phyloP scores from a whole-genome alignment of 2,797 vertebrate genomes.

The Carduelis carduelis region DNA sequence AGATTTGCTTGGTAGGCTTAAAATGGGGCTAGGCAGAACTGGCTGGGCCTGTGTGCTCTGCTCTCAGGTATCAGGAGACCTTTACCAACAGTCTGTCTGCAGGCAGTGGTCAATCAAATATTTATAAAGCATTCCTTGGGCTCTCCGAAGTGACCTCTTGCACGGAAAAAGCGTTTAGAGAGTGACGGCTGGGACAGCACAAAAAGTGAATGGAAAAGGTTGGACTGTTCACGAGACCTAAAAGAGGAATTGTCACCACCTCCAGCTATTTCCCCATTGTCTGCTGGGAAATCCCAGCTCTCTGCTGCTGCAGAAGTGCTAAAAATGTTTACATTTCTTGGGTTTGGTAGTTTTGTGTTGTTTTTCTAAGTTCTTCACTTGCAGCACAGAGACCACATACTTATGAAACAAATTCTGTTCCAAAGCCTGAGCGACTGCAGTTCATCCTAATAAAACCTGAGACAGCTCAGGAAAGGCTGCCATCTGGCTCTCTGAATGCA shows the following conservation, averaged over 20 bases:
- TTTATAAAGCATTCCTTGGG: background rate
- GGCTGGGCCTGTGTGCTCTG: background rate
- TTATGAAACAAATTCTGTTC: background rate
- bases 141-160: background rate
- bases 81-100: background rate
- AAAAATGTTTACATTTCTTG: background rate
- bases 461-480: background rate
- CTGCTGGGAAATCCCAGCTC: background rate
- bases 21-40: background rate
- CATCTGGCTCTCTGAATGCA: background rate
- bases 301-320: background rate
- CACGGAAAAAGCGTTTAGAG: background rate
- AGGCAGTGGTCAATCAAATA: background rate
- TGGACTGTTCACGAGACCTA: rapidly evolving
- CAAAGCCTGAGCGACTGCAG: background rate
- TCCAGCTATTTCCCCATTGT: background rate
- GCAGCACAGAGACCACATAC: background rate
- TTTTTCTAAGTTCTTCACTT: background rate
- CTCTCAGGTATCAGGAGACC: background rate
- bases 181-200: background rate
- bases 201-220: background rate
- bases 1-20: background rate
- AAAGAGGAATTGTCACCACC: background rate
- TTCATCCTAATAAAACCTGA: background rate
- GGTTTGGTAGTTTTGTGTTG: background rate